Base-by-base conservation (phyloP, 1,140 invertebrate species). In the Propsilocerus akamusi region DNA sequence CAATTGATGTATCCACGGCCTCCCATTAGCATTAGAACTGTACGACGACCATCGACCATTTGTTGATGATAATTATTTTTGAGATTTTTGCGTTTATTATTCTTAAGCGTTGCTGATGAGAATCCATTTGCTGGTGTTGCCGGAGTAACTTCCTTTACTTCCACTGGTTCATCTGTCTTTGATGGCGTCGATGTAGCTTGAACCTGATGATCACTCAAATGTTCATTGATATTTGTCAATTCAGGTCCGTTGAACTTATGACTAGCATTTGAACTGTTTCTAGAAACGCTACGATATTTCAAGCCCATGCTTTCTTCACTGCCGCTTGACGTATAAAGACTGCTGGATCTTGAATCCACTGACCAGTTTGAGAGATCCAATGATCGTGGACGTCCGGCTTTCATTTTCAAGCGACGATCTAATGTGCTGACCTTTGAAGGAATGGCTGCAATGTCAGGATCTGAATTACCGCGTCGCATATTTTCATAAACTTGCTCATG, bases 291-390 rank as follows among this genome's bases (percentile, higher is more conserved):
- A 1, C 70, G 56, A 7, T 72, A 72, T 24, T 78, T 76, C 14
- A 81, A 62, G 12, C 77, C 80, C 65, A 82, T 76, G 53, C 82
- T 84, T 58, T 87, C 83, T 57, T 87, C 84, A 47, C 82, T 86
- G 1, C 83, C 83, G 0, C 83, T 86, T 1, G 81, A 83, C 2
- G 81, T 84, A 56, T 82, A 86, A 10, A 85, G 60, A 17, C 83
- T 86, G 10, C 84, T 87, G 3, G 83, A 81, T 52, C 83, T 76
- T 0, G 85, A 88, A 59, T 89, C 86, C 1, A 89, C 86, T 0
- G 85, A 89, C 82, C 86, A 85, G 60, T 86, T 88, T 3, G 84
- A 87, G 0, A 91, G 61, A 60, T 93, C 87, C 26, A 90, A 66
- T 5, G 84, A 86, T 23, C 84, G 69, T 0, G 84, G 86, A 25